phyloP scores from a whole-genome alignment of 2,113 vertebrate genomes.

The Xerus inauris region DNA sequence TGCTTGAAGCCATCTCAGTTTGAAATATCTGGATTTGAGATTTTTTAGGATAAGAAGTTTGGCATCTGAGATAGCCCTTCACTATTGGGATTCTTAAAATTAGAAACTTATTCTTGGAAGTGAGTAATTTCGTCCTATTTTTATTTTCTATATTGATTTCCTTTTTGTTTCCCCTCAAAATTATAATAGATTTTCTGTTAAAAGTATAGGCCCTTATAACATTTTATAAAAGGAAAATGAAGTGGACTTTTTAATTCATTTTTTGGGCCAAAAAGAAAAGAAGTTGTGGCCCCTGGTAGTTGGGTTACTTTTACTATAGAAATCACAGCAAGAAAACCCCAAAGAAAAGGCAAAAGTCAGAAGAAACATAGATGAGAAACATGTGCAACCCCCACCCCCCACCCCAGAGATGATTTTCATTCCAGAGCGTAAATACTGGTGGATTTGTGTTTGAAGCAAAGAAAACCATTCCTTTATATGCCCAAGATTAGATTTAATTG shows the following conservation, averaged over 20 bases:
- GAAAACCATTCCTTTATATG: slow-evolving; percentile 56
- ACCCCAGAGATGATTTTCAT: slow-evolving; percentile 40
- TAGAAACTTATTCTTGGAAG: slow-evolving; percentile 11
- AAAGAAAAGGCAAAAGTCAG: slow-evolving; percentile 39
- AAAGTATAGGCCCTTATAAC: slow-evolving; percentile 42
- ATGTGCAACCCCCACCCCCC: background rate
- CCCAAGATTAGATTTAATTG: slow-evolving; percentile 58
- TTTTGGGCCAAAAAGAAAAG: background rate
- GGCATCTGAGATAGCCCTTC: background rate
- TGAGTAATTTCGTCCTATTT: background rate
- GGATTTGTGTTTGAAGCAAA: slow-evolving; percentile 69
- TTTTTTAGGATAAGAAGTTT: slow-evolving; percentile 1
- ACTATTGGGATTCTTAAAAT: background rate
- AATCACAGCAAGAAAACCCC: slow-evolving; percentile 47
- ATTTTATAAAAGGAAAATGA: slow-evolving; percentile 13
- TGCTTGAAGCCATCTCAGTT: background rate
- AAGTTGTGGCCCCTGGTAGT: background rate
- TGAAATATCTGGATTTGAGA: background rate
- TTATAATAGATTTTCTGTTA: slow-evolving; percentile 33
- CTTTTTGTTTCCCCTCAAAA: background rate
- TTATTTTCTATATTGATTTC: slow-evolving; percentile 21
- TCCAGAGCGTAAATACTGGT: slow-evolving; percentile 54
- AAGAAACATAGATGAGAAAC: slow-evolving; percentile 57
- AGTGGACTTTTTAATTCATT: slow-evolving; percentile 16
- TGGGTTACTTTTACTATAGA: background rate